Conservation (phyloP, 2,888 invertebrate species). For the Folsomia manolachei region DNA sequence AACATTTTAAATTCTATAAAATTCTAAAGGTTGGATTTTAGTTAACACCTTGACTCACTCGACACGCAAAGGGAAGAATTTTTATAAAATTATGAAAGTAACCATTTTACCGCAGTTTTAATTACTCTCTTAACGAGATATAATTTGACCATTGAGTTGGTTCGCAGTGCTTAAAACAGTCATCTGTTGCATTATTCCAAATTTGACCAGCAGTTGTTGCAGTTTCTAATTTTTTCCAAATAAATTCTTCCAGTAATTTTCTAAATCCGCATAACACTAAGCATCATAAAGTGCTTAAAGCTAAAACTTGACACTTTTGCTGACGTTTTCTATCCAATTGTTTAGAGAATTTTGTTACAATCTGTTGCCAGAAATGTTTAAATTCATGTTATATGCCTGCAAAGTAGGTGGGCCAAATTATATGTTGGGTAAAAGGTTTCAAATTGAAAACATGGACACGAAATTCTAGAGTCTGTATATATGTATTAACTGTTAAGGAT, state of each 20-base stretch:
- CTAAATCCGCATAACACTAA: too few species aligned
- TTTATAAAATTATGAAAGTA: too few species aligned
- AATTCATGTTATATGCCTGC: slow-evolving; percentile 15
- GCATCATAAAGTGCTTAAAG: background rate
- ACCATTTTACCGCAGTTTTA: too few species aligned
- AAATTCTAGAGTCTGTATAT: background rate
- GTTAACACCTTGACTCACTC: too few species aligned
- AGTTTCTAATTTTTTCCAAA: background rate
- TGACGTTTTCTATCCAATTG: background rate
- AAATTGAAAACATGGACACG: background rate
- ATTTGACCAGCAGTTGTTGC: background rate
- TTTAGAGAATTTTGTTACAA: background rate
- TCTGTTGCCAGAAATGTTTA: background rate
- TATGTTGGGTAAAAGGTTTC: background rate
- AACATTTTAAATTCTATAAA: slow-evolving; percentile 9
- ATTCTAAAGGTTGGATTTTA: background rate
- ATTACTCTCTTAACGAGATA: too few species aligned
- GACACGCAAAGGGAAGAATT: too few species aligned
- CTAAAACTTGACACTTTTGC: background rate
- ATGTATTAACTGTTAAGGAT: background rate
- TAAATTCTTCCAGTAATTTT: too few species aligned
- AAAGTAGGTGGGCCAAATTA: slow-evolving; percentile 27
- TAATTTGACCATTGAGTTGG: too few species aligned
- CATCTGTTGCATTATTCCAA: background rate
- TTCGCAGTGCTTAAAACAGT: too few species aligned